Evolutionary conservation across 2,113 vertebrate genomes (phyloP), one percentile per base, ranked within the genome.

Genomic region (Aphyosemion australe): DNA sequence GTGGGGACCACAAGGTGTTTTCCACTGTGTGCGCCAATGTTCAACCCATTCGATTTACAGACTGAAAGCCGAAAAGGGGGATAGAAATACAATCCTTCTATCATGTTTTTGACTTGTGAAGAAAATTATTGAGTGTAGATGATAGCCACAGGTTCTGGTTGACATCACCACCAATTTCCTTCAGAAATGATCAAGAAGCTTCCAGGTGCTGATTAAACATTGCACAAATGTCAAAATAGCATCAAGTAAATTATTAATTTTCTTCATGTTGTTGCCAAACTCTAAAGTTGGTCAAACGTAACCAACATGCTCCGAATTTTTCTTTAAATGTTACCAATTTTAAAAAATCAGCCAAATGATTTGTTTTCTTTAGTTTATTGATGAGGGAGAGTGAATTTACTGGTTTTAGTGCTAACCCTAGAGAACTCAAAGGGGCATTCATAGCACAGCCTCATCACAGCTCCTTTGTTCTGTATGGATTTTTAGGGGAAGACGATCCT

Each of bases 381-480:
- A 26, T 26, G 26, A 5, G 26, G 26, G 26, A 26, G 26, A n/a
- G n/a, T n/a, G 26, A 26, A 2, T 26, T 26, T 26, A 26, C 26
- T 26, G 3, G 26, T 26, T 26, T 2, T 26, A 4, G 26, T 26
- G 26, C 26, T 26, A 26, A 26, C 26, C 26, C 26, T 26, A 5
- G 26, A 26, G 26, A 26, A 26, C 26, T 80, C 77, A 78, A 68
- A 72, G 34, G 60, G 48, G 55, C 60, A 20, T 74, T 78, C 65
- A 81, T 32, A 58, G 69, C 12, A 66, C 13, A 14, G 20, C 18
- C 59, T 51, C 42, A 69, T 62, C 50, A 60, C 61, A 11, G 32
- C 41, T 26, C 50, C 68, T 81, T 82, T 82, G 70, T 78, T 78
- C 74, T n/a, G 21, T 19, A 3, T 18, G 13, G 41, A 57, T 52